Evolutionary conservation across 2,113 vertebrate genomes (phyloP), one percentile per base, ranked within the genome.

Genomic region (Psettodes erumei): DNA sequence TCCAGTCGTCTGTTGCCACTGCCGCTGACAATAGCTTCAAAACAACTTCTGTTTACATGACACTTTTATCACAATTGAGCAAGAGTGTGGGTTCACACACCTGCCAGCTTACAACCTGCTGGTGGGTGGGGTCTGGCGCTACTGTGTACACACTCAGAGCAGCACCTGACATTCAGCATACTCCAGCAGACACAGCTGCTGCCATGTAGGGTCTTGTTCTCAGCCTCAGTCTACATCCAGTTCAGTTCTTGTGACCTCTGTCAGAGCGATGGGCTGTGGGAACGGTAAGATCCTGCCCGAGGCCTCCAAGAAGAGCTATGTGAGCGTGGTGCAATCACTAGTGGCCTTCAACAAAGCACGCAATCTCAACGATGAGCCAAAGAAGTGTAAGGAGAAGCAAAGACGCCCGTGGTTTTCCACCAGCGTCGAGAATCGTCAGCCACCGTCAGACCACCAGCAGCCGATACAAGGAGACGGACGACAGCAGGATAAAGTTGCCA

Each of bases 241-340:
- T n/a, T n/a, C n/a, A n/a, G n/a, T n/a, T n/a, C n/a, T 30, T 27
- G 45, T 1, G 8, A 58, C 50, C 43, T 69, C 53, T 15, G 2
- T 27, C 43, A 64, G 43, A 68, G 60, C 8, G 47, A 90, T 90
- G 87, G 88, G 90, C 32, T 89, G 88, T 13, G 77, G 87, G 51
- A 81, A 6, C 51, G 33, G 66, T 21, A 88, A 91, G 69, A 78
- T 84, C 30, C 50, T 67, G 47, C 82, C 81, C 0, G 79, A 75
- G 50, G 63, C 61, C 2, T 68, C 85, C 12, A 61, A 47, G 60
- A 85, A 66, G 60, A 58, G 84, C 48, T 86, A 75, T 8, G 74
- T 69, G 1, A 63, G 84, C 8, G 82, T 90, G 2, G 61, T 88
- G 60, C 84, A 60, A 25, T 88, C 84, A 5, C 71, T 88, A 0